Evolutionary conservation across 2,113 vertebrate genomes (phyloP).

Genomic region (Nothocercus nigrocapillus): DNA sequence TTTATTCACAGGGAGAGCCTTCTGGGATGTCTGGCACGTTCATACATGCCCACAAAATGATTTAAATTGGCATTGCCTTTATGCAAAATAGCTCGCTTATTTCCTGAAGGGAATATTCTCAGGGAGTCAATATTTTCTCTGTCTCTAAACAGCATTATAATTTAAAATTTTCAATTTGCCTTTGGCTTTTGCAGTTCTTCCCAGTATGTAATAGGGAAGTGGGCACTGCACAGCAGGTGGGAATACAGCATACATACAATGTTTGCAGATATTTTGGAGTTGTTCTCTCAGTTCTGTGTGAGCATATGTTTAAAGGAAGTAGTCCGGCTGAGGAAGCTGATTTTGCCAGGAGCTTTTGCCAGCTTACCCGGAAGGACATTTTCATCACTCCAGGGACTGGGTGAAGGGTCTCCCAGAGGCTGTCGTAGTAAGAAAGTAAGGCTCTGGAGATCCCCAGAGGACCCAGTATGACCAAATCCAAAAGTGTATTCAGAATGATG

Average conservation of each 20-base stretch:
- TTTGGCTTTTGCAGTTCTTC: neutral
- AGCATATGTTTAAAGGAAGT: neutral
- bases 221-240: neutral
- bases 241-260: rapidly evolving
- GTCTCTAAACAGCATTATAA: neutral
- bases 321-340: neutral
- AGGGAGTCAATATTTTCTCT: neutral
- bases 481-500: neutral
- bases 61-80: neutral
- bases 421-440: neutral
- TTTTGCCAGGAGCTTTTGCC: neutral
- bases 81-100: neutral
- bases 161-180: neutral
- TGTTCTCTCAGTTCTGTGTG: neutral
- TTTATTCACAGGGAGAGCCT: neutral
- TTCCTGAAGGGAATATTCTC: neutral
- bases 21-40: neutral
- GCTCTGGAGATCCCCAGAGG: neutral
- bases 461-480: neutral
- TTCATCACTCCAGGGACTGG: neutral
- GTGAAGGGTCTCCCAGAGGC: neutral
- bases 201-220: neutral
- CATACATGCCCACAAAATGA: neutral
- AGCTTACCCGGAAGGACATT: neutral
- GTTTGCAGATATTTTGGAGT: rapidly evolving